Evolutionary conservation across 2,888 invertebrate species (phyloP).

Genomic region (Maniola hyperantus): DNA sequence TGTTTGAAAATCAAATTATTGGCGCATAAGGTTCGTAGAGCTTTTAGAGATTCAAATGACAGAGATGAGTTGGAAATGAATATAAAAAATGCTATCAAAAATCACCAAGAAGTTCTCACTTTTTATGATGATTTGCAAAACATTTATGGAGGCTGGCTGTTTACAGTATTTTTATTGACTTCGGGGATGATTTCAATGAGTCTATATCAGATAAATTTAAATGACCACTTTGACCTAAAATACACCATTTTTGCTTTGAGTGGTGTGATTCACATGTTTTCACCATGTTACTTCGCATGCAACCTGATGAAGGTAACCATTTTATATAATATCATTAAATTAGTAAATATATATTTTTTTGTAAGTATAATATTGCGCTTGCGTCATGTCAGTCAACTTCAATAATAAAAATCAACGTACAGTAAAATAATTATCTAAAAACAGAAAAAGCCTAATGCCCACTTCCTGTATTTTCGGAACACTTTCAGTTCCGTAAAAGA

Average conservation of each 20-base stretch:
- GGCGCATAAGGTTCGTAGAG: constrained; percentile 51
- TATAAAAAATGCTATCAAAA: constrained; percentile 54
- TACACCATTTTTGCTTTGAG: constrained; percentile 56
- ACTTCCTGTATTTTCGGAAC: not conserved
- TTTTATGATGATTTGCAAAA: constrained; percentile 57
- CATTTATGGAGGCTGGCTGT: constrained; percentile 62
- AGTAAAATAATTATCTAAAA: not conserved
- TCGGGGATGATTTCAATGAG: constrained; percentile 61
- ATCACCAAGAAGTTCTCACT: constrained; percentile 58
- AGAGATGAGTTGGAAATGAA: constrained; percentile 47
- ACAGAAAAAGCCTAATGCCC: not conserved
- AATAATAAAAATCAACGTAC: not conserved
- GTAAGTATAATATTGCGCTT: not conserved
- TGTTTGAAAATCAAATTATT: constrained; percentile 62
- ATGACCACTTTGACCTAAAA: constrained; percentile 54
- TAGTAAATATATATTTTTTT: not conserved
- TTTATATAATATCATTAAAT: not conserved
- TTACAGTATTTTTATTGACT: constrained; percentile 57
- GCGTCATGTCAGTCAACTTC: not conserved
- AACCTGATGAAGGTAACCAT: constrained; percentile 54
- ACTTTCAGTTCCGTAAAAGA: not conserved
- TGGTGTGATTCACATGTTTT: constrained; percentile 58
- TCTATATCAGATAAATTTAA: constrained; percentile 58
- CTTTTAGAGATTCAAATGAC: constrained; percentile 50
- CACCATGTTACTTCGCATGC: constrained; percentile 63